These are phyloP conservation scores for Axinella damicornis DNA, from an alignment of 37 sponge, comb jelly and placozoan species.

Conservation along the genomic window DNA sequence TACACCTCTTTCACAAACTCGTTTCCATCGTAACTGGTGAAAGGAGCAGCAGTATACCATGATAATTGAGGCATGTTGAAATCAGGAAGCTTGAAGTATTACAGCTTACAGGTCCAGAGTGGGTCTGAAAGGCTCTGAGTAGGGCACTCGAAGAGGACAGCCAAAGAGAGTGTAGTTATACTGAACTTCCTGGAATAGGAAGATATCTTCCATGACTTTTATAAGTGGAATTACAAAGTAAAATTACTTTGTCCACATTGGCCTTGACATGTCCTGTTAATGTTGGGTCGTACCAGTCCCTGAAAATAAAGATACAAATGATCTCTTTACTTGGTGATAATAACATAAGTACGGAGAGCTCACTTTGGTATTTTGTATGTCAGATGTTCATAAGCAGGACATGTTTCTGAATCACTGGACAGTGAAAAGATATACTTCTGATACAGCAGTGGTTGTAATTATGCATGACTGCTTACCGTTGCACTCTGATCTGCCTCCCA, in stretches of 20 bases:
- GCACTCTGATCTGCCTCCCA: slow-evolving; percentile 37
- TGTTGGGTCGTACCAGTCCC: slow-evolving; percentile 36
- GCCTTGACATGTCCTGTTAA: slow-evolving; percentile 10
- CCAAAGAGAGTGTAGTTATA: slow-evolving; percentile 18
- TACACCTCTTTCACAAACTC: slow-evolving; percentile 10
- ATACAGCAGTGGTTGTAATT: not conserved
- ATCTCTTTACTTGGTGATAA: no score
- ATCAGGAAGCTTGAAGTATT: no score
- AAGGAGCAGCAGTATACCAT: not conserved
- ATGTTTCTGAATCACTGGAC: not conserved
- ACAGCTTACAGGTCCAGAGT: slow-evolving; percentile 20
- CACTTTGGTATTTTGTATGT: slow-evolving; percentile 33
- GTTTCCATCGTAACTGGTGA: slow-evolving; percentile 31
- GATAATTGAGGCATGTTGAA: no score
- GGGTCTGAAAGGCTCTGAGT: slow-evolving; percentile 18
- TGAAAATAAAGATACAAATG: not conserved
- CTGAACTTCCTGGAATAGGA: not conserved
- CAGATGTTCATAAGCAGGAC: slow-evolving; percentile 15
- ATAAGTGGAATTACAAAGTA: not conserved
- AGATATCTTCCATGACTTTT: no score
- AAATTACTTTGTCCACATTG: slow-evolving; percentile 7
- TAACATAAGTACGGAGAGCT: not conserved
- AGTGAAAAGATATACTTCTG: no score
- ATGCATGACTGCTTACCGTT: not conserved
- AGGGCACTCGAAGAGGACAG: slow-evolving; percentile 26